Conservation (phyloP, 2,797 vertebrate genomes). For the Brachymystax lenok region DNA sequence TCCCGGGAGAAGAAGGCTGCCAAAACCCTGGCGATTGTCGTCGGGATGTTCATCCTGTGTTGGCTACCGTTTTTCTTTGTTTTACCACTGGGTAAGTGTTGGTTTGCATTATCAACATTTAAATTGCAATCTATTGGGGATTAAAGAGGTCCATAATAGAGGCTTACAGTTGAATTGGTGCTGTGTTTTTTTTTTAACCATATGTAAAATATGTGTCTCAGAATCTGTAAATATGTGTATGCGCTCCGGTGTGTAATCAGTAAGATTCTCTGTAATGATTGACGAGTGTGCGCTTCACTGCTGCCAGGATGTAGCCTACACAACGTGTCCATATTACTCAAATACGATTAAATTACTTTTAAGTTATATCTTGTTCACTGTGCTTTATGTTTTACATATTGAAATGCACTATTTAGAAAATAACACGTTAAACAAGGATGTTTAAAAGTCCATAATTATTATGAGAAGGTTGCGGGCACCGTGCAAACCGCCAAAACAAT, state of each 20-base stretch:
- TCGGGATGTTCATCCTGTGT: constrained; percentile 97
- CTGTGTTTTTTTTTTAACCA: not conserved
- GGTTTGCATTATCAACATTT: not conserved
- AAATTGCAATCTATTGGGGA: not conserved
- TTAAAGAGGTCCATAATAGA: not conserved
- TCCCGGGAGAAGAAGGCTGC: constrained; percentile 98
- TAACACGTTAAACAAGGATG: not conserved
- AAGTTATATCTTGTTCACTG: not conserved
- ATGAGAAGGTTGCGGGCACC: not conserved
- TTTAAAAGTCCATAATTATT: not conserved
- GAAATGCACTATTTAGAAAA: not conserved
- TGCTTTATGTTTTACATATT: not conserved
- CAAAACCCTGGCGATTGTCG: constrained; percentile 96
- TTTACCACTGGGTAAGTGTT: constrained; percentile 88
- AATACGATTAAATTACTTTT: not conserved
- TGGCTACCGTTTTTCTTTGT: constrained; percentile 99
- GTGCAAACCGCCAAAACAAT: not conserved
- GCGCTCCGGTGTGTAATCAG: constrained; percentile 1
- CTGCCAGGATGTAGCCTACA: too few species aligned
- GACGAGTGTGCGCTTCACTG: not conserved
- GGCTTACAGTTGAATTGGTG: not conserved
- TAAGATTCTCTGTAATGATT: not conserved
- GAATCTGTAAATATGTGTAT: not conserved
- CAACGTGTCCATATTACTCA: not conserved
- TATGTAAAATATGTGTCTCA: not conserved